phyloP scores from a whole-genome alignment of 2,113 vertebrate genomes.

The Scomber scombrus region DNA sequence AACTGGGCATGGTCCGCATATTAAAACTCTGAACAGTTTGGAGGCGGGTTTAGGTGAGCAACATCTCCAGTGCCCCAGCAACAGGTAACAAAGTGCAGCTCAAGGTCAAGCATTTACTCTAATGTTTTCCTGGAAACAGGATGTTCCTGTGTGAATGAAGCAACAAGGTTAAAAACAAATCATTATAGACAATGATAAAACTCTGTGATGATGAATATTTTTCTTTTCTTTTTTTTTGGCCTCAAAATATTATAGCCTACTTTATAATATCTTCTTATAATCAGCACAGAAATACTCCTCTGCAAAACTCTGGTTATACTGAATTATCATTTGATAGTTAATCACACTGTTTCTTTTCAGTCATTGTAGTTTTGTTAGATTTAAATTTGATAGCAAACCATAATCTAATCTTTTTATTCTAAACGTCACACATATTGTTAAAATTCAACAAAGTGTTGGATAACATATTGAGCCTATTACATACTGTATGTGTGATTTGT shows the following conservation, averaged over 20 bases:
- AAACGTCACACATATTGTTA: not conserved
- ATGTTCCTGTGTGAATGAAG: constrained; percentile 4
- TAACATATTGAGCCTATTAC: not conserved
- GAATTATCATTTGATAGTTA: no score
- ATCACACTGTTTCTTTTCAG: no score
- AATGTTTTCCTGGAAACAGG: constrained; percentile 18
- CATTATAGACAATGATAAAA: not conserved
- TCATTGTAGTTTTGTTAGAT: no score
- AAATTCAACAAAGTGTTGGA: not conserved
- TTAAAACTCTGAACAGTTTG: not conserved
- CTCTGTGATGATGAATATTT: not conserved
- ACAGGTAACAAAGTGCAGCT: constrained; percentile 46
- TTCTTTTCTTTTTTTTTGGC: no score
- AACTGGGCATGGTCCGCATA: constrained; percentile 3
- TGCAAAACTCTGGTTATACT: no score
- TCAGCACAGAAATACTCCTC: no score
- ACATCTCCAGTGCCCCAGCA: constrained; percentile 23
- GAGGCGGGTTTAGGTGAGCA: not conserved
- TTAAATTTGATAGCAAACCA: not conserved
- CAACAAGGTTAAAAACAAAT: not conserved
- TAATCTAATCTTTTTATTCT: not conserved
- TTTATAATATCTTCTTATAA: no score
- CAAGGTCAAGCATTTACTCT: constrained; percentile 34
- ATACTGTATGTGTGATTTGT: not conserved
- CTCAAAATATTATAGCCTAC: not conserved